phyloP scores from a whole-genome alignment of 2,797 vertebrate genomes.

The Notolepis coatsorum region DNA sequence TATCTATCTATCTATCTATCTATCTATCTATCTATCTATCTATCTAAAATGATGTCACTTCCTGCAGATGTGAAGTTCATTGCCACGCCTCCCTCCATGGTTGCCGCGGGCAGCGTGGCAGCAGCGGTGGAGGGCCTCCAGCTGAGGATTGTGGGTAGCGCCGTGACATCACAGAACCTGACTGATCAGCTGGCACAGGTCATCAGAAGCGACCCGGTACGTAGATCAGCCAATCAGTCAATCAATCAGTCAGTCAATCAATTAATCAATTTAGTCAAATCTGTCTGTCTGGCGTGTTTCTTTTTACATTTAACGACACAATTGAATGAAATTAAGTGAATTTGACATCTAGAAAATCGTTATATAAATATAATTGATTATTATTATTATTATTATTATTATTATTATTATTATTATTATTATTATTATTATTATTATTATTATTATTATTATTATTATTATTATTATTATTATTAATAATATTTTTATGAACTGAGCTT shows the following conservation, averaged over 20 bases:
- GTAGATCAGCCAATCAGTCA: conserved; percentile 50
- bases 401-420: not conserved
- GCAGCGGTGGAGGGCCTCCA: conserved; percentile 90
- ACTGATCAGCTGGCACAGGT: conserved; percentile 90
- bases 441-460: not conserved
- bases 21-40: not conserved
- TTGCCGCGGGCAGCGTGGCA: conserved; percentile 89
- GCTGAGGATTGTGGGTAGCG: conserved; percentile 79
- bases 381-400: no score
- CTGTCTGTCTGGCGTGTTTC: not conserved
- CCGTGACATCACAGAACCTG: conserved; percentile 85
- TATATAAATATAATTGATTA: not conserved
- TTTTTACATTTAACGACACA: not conserved
- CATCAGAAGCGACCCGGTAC: conserved; percentile 93
- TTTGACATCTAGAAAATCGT: not conserved
- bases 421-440: not conserved
- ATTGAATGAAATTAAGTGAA: not conserved
- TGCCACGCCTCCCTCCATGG: conserved; percentile 92
- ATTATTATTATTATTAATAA: not conserved
- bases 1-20: not conserved
- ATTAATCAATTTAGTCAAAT: not conserved
- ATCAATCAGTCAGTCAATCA: not conserved
- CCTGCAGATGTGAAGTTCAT: conserved; percentile 92
- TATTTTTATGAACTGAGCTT: not conserved
- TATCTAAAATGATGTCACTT: conserved; percentile 24